Conservation (phyloP, 2,888 invertebrate genomes). For the Gymnoscelis rufifasciata region DNA sequence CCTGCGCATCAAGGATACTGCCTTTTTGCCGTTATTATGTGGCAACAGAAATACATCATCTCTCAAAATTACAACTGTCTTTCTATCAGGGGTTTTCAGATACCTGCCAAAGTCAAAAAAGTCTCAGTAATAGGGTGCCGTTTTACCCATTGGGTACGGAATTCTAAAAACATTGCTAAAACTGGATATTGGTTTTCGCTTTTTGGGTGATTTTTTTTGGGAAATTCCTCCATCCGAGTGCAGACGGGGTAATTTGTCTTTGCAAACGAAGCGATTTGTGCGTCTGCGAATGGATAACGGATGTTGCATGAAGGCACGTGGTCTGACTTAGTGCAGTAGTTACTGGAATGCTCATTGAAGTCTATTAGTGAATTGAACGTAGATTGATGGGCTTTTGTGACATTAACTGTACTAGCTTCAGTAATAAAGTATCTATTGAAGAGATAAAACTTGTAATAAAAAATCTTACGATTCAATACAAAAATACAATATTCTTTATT, state of each 20-base stretch:
- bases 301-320: conserved; percentile 66
- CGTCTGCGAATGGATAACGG: conserved; percentile 72
- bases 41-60: too few relatives aligned
- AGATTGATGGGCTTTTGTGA: conserved; percentile 18
- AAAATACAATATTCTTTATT: too few relatives aligned
- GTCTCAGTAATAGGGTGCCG: too few relatives aligned
- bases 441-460: too few relatives aligned
- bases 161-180: conserved; percentile 38
- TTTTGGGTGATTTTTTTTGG: conserved; percentile 64
- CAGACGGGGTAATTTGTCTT: conserved; percentile 72
- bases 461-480: too few relatives aligned
- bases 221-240: conserved; percentile 57
- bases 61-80: too few relatives aligned
- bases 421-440: not conserved
- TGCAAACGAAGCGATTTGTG: conserved; percentile 76
- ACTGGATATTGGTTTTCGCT: conserved; percentile 60
- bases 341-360: conserved; percentile 56
- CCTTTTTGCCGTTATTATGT: too few relatives aligned
- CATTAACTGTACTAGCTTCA: not conserved
- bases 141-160: too few relatives aligned
- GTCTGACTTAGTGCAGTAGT: conserved; percentile 43
- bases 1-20: too few relatives aligned
- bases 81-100: too few relatives aligned
- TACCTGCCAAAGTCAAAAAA: too few relatives aligned
- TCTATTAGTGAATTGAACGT: conserved; percentile 58